These are phyloP conservation scores for Luffia ferchaultella DNA, from an alignment of 2,888 invertebrate species.

Conservation along the genomic window DNA sequence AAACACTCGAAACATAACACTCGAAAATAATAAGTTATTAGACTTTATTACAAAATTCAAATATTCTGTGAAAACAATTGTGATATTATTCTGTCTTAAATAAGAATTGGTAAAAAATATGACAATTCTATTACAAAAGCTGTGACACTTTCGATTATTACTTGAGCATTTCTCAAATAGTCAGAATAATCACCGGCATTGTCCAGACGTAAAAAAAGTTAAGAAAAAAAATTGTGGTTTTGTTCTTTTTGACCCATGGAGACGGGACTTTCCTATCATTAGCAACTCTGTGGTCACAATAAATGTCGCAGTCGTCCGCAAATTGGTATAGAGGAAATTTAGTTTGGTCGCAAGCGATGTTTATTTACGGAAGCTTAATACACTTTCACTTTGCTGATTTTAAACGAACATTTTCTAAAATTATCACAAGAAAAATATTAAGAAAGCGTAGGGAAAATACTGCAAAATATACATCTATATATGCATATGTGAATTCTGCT, in stretches of 20 bases:
- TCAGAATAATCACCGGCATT: not conserved
- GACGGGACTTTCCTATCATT: conserved; percentile 49
- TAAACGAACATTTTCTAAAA: too few species aligned
- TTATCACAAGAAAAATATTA: too few species aligned
- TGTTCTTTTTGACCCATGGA: conserved; percentile 15
- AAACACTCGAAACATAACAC: too few species aligned
- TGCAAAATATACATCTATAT: not conserved
- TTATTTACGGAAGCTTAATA: conserved; percentile 24
- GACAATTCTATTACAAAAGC: not conserved
- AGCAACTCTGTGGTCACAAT: conserved; percentile 38
- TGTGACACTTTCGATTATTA: conserved; percentile 3
- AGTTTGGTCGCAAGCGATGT: conserved; percentile 31
- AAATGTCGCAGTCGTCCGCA: conserved; percentile 28
- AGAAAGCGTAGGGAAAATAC: too few species aligned
- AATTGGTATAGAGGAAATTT: conserved; percentile 38
- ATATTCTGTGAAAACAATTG: too few species aligned
- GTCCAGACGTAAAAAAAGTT: conserved; percentile 2
- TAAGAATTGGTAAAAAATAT: not conserved
- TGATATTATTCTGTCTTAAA: too few species aligned
- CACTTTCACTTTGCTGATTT: conserved; percentile 38
- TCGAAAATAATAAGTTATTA: too few species aligned
- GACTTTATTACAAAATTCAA: too few species aligned
- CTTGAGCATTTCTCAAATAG: not conserved
- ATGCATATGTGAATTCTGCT: not conserved
- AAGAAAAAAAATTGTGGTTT: conserved; percentile 7